phyloP scores from a whole-genome alignment of 2,113 vertebrate genomes.

The Ageneiosus marmoratus region DNA sequence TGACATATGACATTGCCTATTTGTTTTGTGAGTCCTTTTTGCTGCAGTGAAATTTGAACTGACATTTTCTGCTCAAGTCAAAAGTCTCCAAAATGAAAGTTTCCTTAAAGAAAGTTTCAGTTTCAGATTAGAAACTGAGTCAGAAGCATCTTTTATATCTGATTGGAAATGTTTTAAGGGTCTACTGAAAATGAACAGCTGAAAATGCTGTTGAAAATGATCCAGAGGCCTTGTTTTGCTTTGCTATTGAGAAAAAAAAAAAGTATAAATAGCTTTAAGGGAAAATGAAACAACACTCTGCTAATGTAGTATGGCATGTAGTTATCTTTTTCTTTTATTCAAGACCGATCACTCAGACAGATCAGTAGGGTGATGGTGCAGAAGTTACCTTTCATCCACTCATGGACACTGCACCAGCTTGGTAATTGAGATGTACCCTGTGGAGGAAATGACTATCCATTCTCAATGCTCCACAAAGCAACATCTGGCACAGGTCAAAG shows the following conservation, averaged over 20 bases:
- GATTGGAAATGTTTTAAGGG: neutral
- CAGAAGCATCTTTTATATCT: neutral
- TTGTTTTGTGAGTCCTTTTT: neutral
- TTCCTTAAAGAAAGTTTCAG: neutral
- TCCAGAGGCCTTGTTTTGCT: neutral
- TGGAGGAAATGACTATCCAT: constrained; percentile 69
- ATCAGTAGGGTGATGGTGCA: constrained; percentile 60
- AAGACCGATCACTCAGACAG: constrained; percentile 57
- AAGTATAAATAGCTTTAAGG: constrained; percentile 1
- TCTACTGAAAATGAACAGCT: neutral
- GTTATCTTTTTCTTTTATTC: constrained; percentile 76
- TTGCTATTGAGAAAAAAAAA: neutral
- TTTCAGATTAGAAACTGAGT: neutral
- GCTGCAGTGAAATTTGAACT: neutral
- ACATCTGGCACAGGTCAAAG: constrained; percentile 74
- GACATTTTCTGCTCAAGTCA: neutral
- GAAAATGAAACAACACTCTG: constrained; percentile 22
- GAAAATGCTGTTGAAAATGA: neutral
- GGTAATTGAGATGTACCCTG: constrained; percentile 68
- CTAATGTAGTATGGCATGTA: constrained; percentile 57
- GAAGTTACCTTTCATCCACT: constrained; percentile 60
- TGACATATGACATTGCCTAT: neutral
- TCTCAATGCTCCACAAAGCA: constrained; percentile 68
- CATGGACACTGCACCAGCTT: constrained; percentile 62
- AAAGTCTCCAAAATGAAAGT: neutral